Conservation (phyloP, 2,797 vertebrate genomes). For the Siniperca undulata region DNA sequence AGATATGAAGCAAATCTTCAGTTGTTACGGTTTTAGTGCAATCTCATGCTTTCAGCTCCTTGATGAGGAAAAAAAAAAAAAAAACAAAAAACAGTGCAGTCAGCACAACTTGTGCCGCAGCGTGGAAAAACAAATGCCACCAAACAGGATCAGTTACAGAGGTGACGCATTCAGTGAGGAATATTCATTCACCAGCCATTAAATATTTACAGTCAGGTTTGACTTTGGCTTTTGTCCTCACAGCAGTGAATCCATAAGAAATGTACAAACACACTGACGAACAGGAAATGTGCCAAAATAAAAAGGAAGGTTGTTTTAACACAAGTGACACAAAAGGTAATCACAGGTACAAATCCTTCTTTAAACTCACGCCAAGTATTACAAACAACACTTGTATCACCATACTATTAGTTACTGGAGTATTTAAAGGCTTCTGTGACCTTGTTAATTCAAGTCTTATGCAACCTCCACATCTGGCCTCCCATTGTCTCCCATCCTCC, state of each 20-base stretch:
- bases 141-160: constrained; percentile 62
- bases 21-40: background rate
- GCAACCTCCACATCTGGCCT: constrained; percentile 59
- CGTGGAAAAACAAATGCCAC: constrained; percentile 45
- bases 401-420: background rate
- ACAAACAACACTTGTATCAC: background rate
- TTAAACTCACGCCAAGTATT: background rate
- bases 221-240: constrained; percentile 38
- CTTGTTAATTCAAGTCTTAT: constrained; percentile 55
- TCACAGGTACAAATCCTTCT: background rate
- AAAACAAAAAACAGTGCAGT: constrained; percentile 2
- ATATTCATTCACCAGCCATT: constrained; percentile 63
- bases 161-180: constrained; percentile 56
- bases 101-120: constrained; percentile 40
- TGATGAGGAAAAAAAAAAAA: background rate
- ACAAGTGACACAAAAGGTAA: background rate
- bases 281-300: background rate
- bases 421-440: constrained; percentile 37
- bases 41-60: background rate
- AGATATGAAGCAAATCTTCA: background rate
- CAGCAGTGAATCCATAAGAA: background rate
- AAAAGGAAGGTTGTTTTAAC: background rate
- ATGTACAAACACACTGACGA: background rate
- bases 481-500: constrained; percentile 73
- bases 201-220: constrained; percentile 76